A percentile compares a stretch with the other conserved stretches of the same genome.
phyloP scores from a whole-genome alignment of 2,888 invertebrate genomes.

The Morinoia aosen region DNA sequence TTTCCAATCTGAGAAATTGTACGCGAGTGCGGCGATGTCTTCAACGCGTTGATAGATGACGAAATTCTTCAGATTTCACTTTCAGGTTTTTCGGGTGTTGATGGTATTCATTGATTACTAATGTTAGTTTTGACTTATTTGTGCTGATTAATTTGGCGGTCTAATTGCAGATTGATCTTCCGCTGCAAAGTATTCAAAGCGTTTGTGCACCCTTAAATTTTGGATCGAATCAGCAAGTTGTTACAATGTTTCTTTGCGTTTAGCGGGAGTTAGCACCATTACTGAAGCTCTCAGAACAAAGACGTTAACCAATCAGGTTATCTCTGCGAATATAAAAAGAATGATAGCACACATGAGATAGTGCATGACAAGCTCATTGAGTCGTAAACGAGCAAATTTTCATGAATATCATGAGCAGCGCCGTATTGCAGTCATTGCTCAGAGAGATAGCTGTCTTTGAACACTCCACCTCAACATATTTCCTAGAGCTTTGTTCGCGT shows the following conservation, averaged over 20 bases:
- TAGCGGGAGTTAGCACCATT: no score
- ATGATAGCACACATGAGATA: not conserved
- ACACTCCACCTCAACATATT: not conserved
- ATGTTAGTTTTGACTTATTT: no score
- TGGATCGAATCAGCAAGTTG: no score
- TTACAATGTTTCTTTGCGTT: no score
- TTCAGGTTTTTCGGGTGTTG: not conserved
- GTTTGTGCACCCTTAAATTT: no score
- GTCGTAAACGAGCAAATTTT: not conserved
- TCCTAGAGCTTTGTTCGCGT: not conserved
- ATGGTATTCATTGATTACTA: no score
- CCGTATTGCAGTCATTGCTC: not conserved
- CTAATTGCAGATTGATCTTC: not conserved
- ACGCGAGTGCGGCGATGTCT: not conserved
- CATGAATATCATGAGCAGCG: not conserved
- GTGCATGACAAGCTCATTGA: not conserved
- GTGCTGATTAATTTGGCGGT: not conserved
- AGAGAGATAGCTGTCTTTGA: not conserved
- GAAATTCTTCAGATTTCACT: not conserved
- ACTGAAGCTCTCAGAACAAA: not conserved
- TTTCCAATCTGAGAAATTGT: not conserved
- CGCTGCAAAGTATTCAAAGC: no score
- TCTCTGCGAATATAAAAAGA: no score
- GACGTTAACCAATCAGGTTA: not conserved
- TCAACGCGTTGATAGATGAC: not conserved